phyloP scores from a whole-genome alignment of 30 jellyfish, hydroid and myxozoan species.

The Calvadosia cruxmelitensis region DNA sequence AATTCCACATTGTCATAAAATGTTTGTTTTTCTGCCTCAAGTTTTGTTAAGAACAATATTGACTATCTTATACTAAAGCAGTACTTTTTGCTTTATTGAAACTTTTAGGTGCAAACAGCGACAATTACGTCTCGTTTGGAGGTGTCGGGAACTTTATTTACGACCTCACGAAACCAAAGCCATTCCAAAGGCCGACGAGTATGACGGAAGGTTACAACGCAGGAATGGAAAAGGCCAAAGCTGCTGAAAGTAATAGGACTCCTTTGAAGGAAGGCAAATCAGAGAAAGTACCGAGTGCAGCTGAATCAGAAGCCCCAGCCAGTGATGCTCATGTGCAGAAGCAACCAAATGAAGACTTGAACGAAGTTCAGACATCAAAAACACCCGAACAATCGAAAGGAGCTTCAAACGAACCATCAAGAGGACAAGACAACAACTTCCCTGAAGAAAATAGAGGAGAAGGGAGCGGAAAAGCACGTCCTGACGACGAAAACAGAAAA shows the following conservation, averaged over 20 bases:
- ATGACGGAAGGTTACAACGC: conserved; percentile 68
- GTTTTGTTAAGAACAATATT: too few species aligned
- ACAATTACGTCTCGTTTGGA: conserved; percentile 54
- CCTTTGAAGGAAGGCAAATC: neutral
- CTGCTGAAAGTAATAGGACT: too few species aligned
- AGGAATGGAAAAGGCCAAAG: conserved; percentile 29
- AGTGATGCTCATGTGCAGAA: neutral
- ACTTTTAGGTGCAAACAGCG: conserved; percentile 44
- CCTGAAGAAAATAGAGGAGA: neutral
- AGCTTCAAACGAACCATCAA: neutral
- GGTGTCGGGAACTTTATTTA: conserved; percentile 48
- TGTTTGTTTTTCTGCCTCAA: too few species aligned
- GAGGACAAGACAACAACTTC: neutral
- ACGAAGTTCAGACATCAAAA: neutral
- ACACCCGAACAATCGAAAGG: neutral
- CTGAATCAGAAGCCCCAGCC: neutral
- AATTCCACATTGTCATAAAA: too few species aligned
- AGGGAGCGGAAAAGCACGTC: neutral
- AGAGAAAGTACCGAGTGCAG: neutral
- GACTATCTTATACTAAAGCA: too few species aligned
- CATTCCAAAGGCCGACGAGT: conserved; percentile 4
- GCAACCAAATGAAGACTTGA: neutral
- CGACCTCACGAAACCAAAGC: conserved; percentile 25
- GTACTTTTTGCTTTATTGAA: too few species aligned
- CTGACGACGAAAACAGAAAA: neutral